Evolutionary conservation across 2,113 vertebrate species (phyloP).

Genomic region (Colius striatus): DNA sequence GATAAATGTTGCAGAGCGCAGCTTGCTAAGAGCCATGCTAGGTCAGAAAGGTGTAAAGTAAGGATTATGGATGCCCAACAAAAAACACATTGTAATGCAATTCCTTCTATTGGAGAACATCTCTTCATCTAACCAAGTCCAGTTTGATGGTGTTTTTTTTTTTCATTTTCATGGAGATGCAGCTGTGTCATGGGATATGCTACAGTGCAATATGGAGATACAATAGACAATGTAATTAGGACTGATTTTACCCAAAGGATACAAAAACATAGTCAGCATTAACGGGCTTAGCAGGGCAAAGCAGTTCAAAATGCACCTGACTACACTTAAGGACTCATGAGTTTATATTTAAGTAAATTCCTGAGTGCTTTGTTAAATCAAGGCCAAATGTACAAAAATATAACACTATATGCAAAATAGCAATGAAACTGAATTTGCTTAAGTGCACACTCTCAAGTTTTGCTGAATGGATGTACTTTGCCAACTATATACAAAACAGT

Average conservation of each 20-base stretch:
- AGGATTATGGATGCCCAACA: background rate
- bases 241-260: background rate
- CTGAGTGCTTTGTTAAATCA: background rate
- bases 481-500: background rate
- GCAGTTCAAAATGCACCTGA: background rate
- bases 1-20: background rate
- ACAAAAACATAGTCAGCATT: background rate
- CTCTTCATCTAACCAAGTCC: background rate
- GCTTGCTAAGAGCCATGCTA: background rate
- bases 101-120: background rate
- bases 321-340: background rate
- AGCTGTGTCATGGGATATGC: background rate
- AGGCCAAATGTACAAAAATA: background rate
- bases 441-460: background rate
- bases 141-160: background rate
- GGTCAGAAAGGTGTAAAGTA: background rate
- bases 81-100: background rate
- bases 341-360: background rate
- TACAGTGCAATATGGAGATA: background rate
- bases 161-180: background rate
- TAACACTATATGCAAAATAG: background rate
- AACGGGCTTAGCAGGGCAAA: background rate
- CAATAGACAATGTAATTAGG: background rate
- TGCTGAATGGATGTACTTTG: background rate
- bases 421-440: background rate